Base-by-base conservation (phyloP, 1,140 invertebrate species). In the Neotoxoptera formosana region DNA sequence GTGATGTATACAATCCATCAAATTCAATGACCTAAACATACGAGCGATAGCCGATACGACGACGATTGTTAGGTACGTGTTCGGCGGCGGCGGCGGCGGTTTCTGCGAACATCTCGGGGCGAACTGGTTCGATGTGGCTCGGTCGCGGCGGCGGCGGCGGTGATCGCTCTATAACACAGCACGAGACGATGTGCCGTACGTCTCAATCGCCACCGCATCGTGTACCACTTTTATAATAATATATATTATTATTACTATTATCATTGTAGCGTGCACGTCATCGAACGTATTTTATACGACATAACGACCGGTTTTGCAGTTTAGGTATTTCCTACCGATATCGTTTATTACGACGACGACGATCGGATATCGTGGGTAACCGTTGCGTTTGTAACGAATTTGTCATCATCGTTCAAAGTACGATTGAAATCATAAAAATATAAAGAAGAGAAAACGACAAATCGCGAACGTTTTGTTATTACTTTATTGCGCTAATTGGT, bases 81-180 rank as follows among this genome's bases (percentile, higher is more conserved):
- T 90, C 51, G 34, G 7, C 20, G 34, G 21, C n/a, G 25, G 30
- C 86, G 86, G 41, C 83, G 83, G 51, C 34, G 51, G 20, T 90
- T 51, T 90, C 88, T 36, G 34, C 88, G 88, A 90, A 90, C 36
- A 36, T 60, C 53, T 60, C 36, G 53, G 53, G 53, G 23, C 23
- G 53, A 60, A 90, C 89, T 90, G 88, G 53, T 60, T 88, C 53
- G 53, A 60, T 41, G 4, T 14, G 53, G 9, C 53, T 9, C 23
- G 4, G 14, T 17, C 36, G 23, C 23, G 34, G 53, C 34, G 53
- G n/a, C n/a, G 34, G 21, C 34, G 53, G 7, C 17, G 48, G 48
- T 60, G 53, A 60, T 90, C 89, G 89, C 53, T 90, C 53, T 90
- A 90, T 90, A 90, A n/a, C n/a, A 36, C 30, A n/a, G n/a, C 25